Base-by-base conservation (phyloP, 2,888 invertebrate genomes). In the Mimachlamys varia region DNA sequence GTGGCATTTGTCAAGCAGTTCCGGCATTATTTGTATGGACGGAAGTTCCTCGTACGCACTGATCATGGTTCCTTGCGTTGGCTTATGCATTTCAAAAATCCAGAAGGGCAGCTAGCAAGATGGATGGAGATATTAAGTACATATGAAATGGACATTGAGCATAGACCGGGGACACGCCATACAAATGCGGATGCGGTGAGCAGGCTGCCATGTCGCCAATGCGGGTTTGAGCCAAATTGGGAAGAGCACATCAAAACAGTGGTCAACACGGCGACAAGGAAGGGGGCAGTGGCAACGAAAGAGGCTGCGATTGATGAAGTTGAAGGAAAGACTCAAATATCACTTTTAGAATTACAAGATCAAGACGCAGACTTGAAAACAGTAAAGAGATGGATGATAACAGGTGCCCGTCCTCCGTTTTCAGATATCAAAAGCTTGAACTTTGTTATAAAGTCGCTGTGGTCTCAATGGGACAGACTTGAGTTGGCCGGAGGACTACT, bases 11-110 rank as follows among this genome's bases (percentile, higher is more conserved):
- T 91, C 22, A n/a, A n/a, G n/a, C n/a, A n/a, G n/a, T 93, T 91
- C 76, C 55, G 89, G n/a, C 93, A 92, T 12, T 92, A 91, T 76
- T 76, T 93, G 38, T 93, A 92, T 88, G 92, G 92, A 13, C 27
- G 76, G 22, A 87, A 88, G 49, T 92, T 92, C 76, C 53, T 53
- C 10, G 27, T 92, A 10, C 88, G 93, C 89, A 92, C 92, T 7
- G 92, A 92, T 38, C 93, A 93, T 58, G 90, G 90, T 0, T 92
- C 92, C 17, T 44, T 93, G 33, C 38, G 76, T 0, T 93, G 92
- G 91, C 37, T 92, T n/a, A 88, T 93, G 50, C 55, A 88, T 19
- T 91, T 91, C 33, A 92, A 92, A 90, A 89, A 92, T 44, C 90
- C 92, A 17, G 91, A 92, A 88, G 90, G 92, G 0, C 92, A 92